Percentiles rank a stretch among this genome's conserved stretches.
Evolutionary conservation across 2,888 invertebrate genomes (phyloP).

Genomic region (Meta bourneti): DNA sequence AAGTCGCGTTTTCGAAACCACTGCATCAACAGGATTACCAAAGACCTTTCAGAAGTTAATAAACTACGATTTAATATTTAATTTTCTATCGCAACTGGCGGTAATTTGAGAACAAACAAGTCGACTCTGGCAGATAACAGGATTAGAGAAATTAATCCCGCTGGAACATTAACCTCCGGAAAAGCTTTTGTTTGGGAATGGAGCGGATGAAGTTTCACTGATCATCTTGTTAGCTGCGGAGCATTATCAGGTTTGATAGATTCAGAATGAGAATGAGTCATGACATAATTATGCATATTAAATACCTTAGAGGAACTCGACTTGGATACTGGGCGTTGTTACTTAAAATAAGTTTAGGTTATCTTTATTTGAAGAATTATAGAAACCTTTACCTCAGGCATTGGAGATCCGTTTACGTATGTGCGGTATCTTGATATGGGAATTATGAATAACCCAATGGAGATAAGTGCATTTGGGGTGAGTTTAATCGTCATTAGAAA

Average conservation of each 20-base stretch:
- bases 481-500: neutral
- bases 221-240: constrained; percentile 54
- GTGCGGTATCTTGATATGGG: constrained; percentile 27
- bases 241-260: constrained; percentile 57
- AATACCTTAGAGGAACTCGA: constrained; percentile 12
- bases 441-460: constrained; percentile 15
- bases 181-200: constrained; percentile 59
- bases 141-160: constrained; percentile 64
- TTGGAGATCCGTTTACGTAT: constrained; percentile 7
- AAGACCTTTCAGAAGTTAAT: constrained; percentile 37
- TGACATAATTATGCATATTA: constrained; percentile 44
- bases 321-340: constrained; percentile 8
- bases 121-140: constrained; percentile 62
- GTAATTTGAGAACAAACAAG: constrained; percentile 63
- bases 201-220: constrained; percentile 12
- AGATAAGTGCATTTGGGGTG: constrained; percentile 10
- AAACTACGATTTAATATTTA: constrained; percentile 56
- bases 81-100: constrained; percentile 43
- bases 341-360: constrained; percentile 19
- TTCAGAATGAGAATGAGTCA: constrained; percentile 50
- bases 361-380: constrained; percentile 47
- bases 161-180: constrained; percentile 46
- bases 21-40: constrained; percentile 12
- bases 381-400: constrained; percentile 5
- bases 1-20: neutral